phyloP scores from a whole-genome alignment of 2,888 invertebrate species.

The Andrena trimmerana region DNA sequence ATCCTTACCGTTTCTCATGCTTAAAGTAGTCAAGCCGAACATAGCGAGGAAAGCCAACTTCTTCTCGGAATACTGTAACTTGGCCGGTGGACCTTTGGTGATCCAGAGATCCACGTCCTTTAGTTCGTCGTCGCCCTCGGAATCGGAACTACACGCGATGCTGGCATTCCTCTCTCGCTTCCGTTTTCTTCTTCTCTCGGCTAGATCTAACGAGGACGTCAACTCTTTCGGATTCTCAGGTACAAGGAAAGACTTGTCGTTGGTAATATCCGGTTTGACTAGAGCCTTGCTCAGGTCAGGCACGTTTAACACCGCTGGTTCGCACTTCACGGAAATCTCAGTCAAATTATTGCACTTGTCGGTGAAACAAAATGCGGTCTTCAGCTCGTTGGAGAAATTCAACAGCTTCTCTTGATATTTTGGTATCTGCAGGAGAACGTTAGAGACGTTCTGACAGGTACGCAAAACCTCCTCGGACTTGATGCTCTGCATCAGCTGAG shows the following conservation, averaged over 20 bases:
- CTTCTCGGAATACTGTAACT: conserved; percentile 85
- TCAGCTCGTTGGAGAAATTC: conserved; percentile 79
- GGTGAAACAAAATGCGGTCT: conserved; percentile 77
- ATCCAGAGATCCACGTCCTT: conserved; percentile 87
- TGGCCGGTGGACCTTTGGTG: conserved; percentile 86
- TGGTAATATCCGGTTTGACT: conserved; percentile 75
- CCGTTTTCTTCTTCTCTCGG: conserved; percentile 86
- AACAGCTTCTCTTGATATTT: conserved; percentile 82
- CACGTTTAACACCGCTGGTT: conserved; percentile 82
- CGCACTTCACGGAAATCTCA: conserved; percentile 79
- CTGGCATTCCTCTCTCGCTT: conserved; percentile 81
- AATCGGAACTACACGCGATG: conserved; percentile 85
- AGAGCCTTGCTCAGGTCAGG: conserved; percentile 82
- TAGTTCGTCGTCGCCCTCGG: conserved; percentile 85
- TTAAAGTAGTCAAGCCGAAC: conserved; percentile 88
- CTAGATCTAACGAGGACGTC: conserved; percentile 86
- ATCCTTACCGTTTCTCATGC: conserved; percentile 87
- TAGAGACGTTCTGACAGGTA: conserved; percentile 83
- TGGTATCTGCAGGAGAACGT: conserved; percentile 82
- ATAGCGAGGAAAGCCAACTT: conserved; percentile 88
- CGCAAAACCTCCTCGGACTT: conserved; percentile 82
- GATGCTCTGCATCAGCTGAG: conserved; percentile 79
- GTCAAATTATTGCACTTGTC: conserved; percentile 83
- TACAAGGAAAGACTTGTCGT: conserved; percentile 68
- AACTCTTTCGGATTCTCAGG: conserved; percentile 78